Conservation (phyloP, 1,140 invertebrate species). For the Acyrthosiphon pisum region DNA sequence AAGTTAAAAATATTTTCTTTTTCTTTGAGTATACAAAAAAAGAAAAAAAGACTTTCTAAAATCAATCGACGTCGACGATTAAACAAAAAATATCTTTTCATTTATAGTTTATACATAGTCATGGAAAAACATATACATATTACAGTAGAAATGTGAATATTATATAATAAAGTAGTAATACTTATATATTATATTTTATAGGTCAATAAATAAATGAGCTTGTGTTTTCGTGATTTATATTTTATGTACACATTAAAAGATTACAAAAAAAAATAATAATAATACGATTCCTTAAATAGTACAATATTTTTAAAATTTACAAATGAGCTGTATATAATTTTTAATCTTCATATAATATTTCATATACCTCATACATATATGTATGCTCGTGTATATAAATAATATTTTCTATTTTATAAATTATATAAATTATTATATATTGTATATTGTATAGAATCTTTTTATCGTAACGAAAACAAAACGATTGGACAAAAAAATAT, state of each 20-base stretch:
- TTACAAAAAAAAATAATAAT: slow-evolving; percentile 30
- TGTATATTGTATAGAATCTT: slow-evolving; percentile 3
- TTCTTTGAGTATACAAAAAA: slow-evolving; percentile 40
- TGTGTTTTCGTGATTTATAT: slow-evolving; percentile 36
- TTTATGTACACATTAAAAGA: slow-evolving; percentile 10
- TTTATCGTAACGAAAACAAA: slow-evolving; percentile 36
- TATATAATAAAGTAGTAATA: neutral
- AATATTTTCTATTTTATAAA: slow-evolving; percentile 31
- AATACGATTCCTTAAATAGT: neutral
- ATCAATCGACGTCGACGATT: neutral
- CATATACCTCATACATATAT: too few species aligned
- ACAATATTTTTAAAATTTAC: slow-evolving; percentile 24
- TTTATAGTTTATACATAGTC: slow-evolving; percentile 6
- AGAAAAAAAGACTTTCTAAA: slow-evolving; percentile 29
- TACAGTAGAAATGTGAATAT: neutral
- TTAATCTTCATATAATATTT: neutral
- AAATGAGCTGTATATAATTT: slow-evolving; percentile 43
- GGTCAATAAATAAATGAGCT: slow-evolving; percentile 51
- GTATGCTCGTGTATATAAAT: neutral
- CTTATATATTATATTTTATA: slow-evolving; percentile 15
- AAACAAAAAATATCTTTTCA: slow-evolving; percentile 45
- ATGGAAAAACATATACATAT: slow-evolving; percentile 16
- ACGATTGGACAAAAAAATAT: slow-evolving; percentile 36
- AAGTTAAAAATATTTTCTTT: slow-evolving; percentile 34
- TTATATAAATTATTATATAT: neutral